phyloP scores from a whole-genome alignment of 2,797 vertebrate genomes.

The Cossypha polioptera region DNA sequence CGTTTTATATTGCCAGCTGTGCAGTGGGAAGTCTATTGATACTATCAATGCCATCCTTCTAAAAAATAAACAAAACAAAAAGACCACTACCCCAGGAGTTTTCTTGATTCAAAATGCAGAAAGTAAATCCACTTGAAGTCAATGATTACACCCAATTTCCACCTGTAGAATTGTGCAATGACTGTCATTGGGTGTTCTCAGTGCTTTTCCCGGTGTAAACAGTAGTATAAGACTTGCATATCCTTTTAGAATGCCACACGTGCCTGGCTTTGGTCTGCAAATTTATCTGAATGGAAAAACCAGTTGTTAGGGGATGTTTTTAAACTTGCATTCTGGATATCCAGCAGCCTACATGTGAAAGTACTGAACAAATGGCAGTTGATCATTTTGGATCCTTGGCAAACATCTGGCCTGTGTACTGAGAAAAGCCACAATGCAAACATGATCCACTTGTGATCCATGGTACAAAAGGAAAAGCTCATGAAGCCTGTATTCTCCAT shows the following conservation, averaged over 20 bases:
- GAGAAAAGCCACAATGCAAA: neutral
- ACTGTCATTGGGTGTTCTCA: neutral
- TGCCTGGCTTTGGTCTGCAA: neutral
- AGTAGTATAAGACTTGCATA: neutral
- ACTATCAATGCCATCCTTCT: neutral
- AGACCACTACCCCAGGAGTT: accelerated
- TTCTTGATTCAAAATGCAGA: neutral
- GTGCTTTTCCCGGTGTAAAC: neutral
- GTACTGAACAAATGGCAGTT: neutral
- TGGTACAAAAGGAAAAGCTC: neutral
- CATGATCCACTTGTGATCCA: neutral
- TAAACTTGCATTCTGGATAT: neutral
- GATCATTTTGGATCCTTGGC: neutral
- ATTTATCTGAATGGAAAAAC: neutral
- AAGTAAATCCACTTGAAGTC: neutral
- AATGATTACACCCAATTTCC: neutral
- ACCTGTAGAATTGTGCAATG: neutral
- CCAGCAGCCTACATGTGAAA: neutral
- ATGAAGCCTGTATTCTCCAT: neutral
- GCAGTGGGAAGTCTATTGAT: neutral
- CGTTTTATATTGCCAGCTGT: neutral
- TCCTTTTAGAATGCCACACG: accelerated
- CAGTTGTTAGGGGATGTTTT: neutral
- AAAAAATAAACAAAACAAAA: neutral
- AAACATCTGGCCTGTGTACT: neutral